Base-by-base conservation (phyloP, 1,140 invertebrate species). In the Popillia japonica region DNA sequence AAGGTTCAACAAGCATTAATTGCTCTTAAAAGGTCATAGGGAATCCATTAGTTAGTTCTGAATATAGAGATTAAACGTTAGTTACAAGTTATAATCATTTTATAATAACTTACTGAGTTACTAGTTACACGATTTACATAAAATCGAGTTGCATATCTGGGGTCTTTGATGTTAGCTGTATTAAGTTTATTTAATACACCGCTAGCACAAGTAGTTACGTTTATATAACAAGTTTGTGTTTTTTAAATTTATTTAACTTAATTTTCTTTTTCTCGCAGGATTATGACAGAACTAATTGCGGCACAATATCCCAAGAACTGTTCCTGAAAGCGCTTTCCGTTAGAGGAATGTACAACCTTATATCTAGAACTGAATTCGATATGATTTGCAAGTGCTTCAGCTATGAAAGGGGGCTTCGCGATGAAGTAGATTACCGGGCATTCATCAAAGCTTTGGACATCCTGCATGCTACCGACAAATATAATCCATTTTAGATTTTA, bases 331-430 rank as follows among this genome's bases (percentile, higher is more conserved):
- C 90, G 41, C 84, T 94, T 1, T 90, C 90, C 17, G 79, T 89
- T 6, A 89, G 92, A 76, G 88, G 88, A 48, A 89, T 93, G 88
- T 85, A 91, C 74, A 83, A 87, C 77, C 83, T 90, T 79, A 83
- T 93, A 6, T 91, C 89, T 59, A 87, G 86, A 10, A 88, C 88
- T 9, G 92, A 93, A 85, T 86, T 92, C 1, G 90, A 93, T 74
- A 86, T 90, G 6, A 81, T 93, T 72, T 90, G 90, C 85, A 93
- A 93, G 86, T 92, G 92, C 83, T 93, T 93, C 83, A 89, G 89
- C 17, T 88, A 90, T 27, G 87, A 90, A 80, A 87, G 90, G 73
- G 90, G 89, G 34, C 87, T 88, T 78, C 85, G 87, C n/a, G 85
- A 90, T 55, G 90, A 91, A 87, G 88, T 92, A n/a, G 88, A 92